Conservation (phyloP, 2,113 vertebrate species). For the Pelodiscus sinensis region DNA sequence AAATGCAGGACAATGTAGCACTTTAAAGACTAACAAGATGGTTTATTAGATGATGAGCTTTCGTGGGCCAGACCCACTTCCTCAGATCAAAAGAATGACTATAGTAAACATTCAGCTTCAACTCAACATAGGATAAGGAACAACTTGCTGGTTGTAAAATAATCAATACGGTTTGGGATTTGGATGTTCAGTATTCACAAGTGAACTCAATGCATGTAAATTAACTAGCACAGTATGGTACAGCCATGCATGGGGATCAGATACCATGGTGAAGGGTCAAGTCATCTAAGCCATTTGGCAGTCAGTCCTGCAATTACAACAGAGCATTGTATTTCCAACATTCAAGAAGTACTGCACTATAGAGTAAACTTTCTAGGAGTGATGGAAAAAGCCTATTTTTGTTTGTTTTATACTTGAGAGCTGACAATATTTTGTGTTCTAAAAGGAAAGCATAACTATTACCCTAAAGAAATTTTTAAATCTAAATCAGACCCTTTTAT, state of each 20-base stretch:
- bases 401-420: background rate
- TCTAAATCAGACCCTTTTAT: background rate
- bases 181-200: background rate
- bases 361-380: background rate
- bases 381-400: background rate
- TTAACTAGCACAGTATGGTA: background rate
- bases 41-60: too few relatives aligned
- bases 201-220: background rate
- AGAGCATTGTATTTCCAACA: background rate
- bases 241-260: background rate
- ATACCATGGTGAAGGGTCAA: background rate
- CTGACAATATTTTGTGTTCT: background rate
- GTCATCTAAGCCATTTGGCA: background rate
- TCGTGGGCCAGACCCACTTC: too few relatives aligned
- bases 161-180: background rate
- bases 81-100: slow-evolving; percentile 1
- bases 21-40: too few relatives aligned
- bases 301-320: background rate
- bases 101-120: background rate
- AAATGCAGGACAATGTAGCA: too few relatives aligned
- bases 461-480: background rate
- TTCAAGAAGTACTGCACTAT: background rate
- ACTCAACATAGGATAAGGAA: background rate
- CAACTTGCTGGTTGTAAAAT: background rate
- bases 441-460: background rate